Percentiles rank a stretch among this genome's conserved stretches.
phyloP scores from a whole-genome alignment of 2,113 vertebrate genomes.

The Callipepla californica region DNA sequence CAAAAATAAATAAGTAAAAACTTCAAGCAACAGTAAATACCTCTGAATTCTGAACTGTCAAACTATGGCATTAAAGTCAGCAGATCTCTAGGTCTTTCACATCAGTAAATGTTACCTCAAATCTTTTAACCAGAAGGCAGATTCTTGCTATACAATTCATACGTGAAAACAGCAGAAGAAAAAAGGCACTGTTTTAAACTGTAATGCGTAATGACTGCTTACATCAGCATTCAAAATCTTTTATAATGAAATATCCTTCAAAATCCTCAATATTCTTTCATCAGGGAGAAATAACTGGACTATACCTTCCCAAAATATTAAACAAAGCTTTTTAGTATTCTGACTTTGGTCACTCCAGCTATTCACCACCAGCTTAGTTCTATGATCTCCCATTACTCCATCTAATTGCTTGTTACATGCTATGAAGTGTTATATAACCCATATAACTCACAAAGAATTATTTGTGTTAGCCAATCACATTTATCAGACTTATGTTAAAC shows the following conservation, averaged over 20 bases:
- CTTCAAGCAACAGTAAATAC: neutral
- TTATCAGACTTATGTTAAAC: neutral
- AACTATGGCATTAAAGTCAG: neutral
- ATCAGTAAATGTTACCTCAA: neutral
- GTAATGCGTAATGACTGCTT: neutral
- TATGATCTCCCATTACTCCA: neutral
- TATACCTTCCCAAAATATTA: neutral
- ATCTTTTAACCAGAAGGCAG: neutral
- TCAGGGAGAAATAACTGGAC: neutral
- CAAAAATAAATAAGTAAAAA: neutral
- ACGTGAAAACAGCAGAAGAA: neutral
- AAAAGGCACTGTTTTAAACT: neutral
- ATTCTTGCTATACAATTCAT: neutral
- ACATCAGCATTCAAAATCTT: neutral
- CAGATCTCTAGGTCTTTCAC: neutral
- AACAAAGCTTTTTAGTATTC: neutral
- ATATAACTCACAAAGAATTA: neutral
- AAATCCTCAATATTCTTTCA: neutral
- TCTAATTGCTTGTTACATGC: neutral
- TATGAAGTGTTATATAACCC: neutral
- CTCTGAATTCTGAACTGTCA: neutral
- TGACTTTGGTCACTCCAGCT: neutral
- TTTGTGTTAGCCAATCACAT: neutral
- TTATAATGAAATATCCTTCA: neutral
- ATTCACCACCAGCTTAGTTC: neutral